Percentiles rank a stretch among this genome's conserved stretches.
phyloP scores from a whole-genome alignment of 2,888 invertebrate species.

The Molorchus minor region DNA sequence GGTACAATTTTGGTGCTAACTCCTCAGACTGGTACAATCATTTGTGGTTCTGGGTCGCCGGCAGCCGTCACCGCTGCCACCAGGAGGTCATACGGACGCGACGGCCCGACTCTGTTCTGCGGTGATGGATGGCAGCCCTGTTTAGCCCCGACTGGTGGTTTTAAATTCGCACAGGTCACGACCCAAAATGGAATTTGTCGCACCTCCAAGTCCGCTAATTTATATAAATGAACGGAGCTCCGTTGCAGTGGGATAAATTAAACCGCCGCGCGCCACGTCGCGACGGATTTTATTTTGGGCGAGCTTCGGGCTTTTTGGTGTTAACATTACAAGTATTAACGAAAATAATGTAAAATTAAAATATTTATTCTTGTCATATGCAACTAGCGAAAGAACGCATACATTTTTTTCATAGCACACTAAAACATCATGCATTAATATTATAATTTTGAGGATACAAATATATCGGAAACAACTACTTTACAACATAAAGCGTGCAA shows the following conservation, averaged over 20 bases:
- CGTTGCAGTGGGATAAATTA: constrained; percentile 16
- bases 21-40: constrained; percentile 34
- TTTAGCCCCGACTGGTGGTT: constrained; percentile 13
- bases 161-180: constrained; percentile 24
- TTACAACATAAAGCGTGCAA: no score
- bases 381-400: no score
- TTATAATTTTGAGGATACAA: no score
- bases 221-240: constrained; percentile 22
- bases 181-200: constrained; percentile 24
- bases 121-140: constrained; percentile 22
- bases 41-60: constrained; percentile 30
- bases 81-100: constrained; percentile 18
- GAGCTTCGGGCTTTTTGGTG: no score
- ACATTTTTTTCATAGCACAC: no score
- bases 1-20: constrained; percentile 35
- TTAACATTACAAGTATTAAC: no score
- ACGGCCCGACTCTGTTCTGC: constrained; percentile 5
- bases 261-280: not conserved
- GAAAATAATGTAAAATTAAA: no score
- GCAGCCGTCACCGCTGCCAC: constrained; percentile 12
- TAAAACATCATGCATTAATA: no score
- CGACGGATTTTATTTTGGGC: not conserved
- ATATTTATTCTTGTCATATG: no score
- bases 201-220: constrained; percentile 20
- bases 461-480: no score